Percentiles rank a stretch among this genome's conserved stretches.
Evolutionary conservation across 1,140 invertebrate genomes (phyloP).

Genomic region (Dreissena rostriformis): DNA sequence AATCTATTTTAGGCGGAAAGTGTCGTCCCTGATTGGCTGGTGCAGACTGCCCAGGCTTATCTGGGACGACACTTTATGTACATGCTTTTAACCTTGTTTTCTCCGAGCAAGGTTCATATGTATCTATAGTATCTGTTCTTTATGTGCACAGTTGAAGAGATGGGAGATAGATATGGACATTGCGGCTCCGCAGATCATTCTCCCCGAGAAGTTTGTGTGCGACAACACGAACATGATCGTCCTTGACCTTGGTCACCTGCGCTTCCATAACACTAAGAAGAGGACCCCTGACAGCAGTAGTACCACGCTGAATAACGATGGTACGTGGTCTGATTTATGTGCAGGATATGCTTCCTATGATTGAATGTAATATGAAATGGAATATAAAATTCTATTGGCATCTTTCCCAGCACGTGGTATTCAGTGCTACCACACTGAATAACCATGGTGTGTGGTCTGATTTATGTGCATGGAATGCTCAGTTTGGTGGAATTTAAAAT

Average conservation of each 20-base stretch:
- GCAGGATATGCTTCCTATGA: no score
- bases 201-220: conserved; percentile 90
- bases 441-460: conserved; percentile 43
- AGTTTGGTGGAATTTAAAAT: no score
- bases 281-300: conserved; percentile 11
- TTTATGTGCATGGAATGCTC: no score
- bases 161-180: conserved; percentile 96
- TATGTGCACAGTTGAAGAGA: conserved; percentile 84
- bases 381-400: no score
- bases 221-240: conserved; percentile 89
- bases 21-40: no score
- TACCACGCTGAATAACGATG: conserved; percentile 51
- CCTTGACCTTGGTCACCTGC: conserved; percentile 81
- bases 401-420: no score
- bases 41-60: no score
- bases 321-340: background rate
- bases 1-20: no score
- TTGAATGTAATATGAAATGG: no score
- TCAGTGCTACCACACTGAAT: conserved; percentile 27
- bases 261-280: conserved; percentile 68
- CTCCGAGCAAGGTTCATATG: no score
- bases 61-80: no score
- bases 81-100: no score
- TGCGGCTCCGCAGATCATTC: conserved; percentile 94
- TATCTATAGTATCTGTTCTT: conserved; percentile 20